A percentile compares a stretch with the other conserved stretches of the same genome.
Evolutionary conservation across 2,888 invertebrate species (phyloP).

Genomic region (Athalia circularis): DNA sequence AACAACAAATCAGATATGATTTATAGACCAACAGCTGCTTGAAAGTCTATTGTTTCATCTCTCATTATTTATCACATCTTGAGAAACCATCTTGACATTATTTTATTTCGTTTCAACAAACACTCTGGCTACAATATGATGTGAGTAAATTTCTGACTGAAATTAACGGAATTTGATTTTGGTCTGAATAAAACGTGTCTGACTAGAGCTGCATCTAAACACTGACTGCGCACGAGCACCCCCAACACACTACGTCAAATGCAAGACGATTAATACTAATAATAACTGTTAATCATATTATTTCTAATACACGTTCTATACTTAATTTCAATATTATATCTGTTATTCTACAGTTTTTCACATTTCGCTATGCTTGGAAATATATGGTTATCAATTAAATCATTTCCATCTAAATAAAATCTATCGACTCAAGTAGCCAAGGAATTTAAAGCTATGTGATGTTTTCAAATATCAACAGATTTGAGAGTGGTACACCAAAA

Average conservation of each 20-base stretch:
- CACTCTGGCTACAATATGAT: background rate
- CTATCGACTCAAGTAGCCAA: constrained; percentile 27
- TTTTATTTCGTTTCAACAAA: constrained; percentile 16
- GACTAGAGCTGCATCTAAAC: constrained; percentile 63
- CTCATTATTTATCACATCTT: constrained; percentile 20
- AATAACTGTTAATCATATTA: constrained; percentile 61
- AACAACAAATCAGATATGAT: background rate
- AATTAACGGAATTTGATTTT: constrained; percentile 10
- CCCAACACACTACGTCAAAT: constrained; percentile 63
- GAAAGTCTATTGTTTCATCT: background rate
- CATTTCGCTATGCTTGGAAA: constrained; percentile 24
- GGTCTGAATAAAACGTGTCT: constrained; percentile 45
- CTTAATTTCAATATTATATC: constrained; percentile 56
- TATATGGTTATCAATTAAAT: background rate
- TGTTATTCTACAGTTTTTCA: constrained; percentile 55
- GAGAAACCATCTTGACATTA: constrained; percentile 2
- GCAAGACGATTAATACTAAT: constrained; percentile 62
- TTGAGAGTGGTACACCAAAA: background rate
- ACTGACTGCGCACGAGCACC: constrained; percentile 62
- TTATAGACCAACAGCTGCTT: constrained; percentile 28
- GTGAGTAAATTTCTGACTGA: background rate
- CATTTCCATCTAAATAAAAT: constrained; percentile 26
- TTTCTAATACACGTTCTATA: constrained; percentile 60
- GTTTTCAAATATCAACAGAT: background rate
- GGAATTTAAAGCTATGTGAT: constrained; percentile 21